These are phyloP conservation scores for Leptinotarsa haldemani DNA, from an alignment of 2,888 invertebrate species.

Conservation along the genomic window DNA sequence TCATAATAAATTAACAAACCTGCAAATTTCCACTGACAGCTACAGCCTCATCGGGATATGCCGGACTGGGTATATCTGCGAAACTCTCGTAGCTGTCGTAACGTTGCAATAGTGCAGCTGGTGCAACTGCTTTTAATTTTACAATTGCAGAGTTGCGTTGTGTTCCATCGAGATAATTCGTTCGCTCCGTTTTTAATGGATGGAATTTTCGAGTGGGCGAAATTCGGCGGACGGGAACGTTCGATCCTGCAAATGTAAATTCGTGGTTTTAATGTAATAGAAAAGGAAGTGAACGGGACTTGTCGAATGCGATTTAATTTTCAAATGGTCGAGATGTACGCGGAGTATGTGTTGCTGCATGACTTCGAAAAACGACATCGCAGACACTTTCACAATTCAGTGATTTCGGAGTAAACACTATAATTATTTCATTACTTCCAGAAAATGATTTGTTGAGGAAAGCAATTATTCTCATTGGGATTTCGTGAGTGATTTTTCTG, in stretches of 20 bases:
- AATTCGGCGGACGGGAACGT: conserved; percentile 37
- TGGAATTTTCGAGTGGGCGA: conserved; percentile 41
- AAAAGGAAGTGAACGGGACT: neutral
- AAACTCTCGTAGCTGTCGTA: conserved; percentile 29
- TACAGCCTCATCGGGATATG: conserved; percentile 21
- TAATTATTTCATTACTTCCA: too few relatives aligned
- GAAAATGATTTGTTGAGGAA: too few relatives aligned
- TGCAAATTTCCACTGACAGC: conserved; percentile 43
- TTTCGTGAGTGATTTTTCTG: too few relatives aligned
- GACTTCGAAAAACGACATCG: too few relatives aligned
- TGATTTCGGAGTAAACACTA: too few relatives aligned
- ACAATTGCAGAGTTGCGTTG: conserved; percentile 24
- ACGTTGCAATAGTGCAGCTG: conserved; percentile 28
- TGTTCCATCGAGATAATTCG: conserved; percentile 41
- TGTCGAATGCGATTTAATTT: neutral
- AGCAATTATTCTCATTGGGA: too few relatives aligned
- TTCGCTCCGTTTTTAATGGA: conserved; percentile 29
- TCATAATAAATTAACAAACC: conserved; percentile 33
- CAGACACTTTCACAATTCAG: too few relatives aligned
- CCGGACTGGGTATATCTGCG: conserved; percentile 33
- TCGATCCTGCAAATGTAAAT: conserved; percentile 31
- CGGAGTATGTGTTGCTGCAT: too few relatives aligned
- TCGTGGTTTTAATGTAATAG: conserved; percentile 1
- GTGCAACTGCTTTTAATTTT: conserved; percentile 34
- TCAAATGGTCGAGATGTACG: neutral